Percentiles rank a stretch among this genome's conserved stretches.
Conservation (phyloP, 2,113 vertebrate species). For the Sylvilagus bachmani region DNA sequence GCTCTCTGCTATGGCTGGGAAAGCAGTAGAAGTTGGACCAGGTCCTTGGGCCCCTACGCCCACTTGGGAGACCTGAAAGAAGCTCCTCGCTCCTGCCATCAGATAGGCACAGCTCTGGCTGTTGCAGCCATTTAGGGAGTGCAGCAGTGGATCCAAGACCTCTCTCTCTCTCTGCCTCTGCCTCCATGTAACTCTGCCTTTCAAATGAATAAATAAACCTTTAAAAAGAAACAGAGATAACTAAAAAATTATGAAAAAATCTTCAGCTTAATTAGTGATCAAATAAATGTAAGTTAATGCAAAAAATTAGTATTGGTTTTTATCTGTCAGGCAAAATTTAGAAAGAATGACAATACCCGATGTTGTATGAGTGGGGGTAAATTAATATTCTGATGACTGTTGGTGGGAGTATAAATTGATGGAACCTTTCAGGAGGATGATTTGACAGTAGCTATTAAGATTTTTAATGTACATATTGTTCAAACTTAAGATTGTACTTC, state of each 20-base stretch:
- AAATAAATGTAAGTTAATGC: constrained; percentile 30
- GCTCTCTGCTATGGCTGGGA: too few species aligned
- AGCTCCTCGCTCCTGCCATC: too few species aligned
- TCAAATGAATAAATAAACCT: too few species aligned
- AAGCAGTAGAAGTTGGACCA: too few species aligned
- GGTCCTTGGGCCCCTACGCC: too few species aligned
- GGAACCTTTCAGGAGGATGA: background rate
- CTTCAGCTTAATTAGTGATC: background rate
- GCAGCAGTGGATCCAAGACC: too few species aligned
- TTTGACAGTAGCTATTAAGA: constrained; percentile 21
- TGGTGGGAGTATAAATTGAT: background rate
- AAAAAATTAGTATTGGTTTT: constrained; percentile 45
- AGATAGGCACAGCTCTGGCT: too few species aligned
- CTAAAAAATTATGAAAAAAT: background rate
- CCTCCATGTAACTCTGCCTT: too few species aligned
- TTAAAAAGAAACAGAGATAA: background rate
- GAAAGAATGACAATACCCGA: background rate
- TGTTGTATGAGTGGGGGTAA: background rate
- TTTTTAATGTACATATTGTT: background rate
- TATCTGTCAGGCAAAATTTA: constrained; percentile 1
- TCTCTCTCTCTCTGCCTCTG: too few species aligned
- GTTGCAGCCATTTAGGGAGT: too few species aligned
- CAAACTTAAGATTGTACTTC: constrained; percentile 33
- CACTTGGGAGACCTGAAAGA: too few species aligned
- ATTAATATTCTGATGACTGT: background rate